These are phyloP conservation scores for Melanocharis versteri DNA, from an alignment of 2,113 vertebrate species.

Conservation along the genomic window DNA sequence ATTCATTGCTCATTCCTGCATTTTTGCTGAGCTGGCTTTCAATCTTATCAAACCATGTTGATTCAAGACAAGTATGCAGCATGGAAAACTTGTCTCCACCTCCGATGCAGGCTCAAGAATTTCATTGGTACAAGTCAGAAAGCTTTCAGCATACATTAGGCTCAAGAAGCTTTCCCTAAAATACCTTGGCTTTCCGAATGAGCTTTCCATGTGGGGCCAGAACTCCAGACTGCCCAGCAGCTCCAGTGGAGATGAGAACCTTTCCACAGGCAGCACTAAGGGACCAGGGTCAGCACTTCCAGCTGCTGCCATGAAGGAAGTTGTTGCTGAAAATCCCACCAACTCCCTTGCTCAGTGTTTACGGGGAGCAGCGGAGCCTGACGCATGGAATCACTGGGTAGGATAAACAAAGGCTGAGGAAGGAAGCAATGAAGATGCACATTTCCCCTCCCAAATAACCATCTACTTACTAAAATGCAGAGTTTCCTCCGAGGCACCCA, in stretches of 20 bases:
- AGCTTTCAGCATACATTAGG: background rate
- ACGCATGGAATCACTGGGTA: background rate
- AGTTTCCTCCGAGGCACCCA: background rate
- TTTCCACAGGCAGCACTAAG: background rate
- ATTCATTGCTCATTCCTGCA: background rate
- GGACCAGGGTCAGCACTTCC: background rate
- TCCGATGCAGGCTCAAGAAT: background rate
- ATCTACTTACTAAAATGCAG: background rate
- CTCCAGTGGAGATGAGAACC: background rate
- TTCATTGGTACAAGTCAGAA: background rate
- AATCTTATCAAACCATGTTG: background rate
- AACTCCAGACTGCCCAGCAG: background rate
- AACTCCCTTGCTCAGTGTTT: background rate
- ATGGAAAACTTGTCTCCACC: background rate
- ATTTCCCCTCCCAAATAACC: background rate
- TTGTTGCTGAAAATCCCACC: background rate
- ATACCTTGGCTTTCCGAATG: background rate
- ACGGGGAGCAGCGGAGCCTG: background rate
- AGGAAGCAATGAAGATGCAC: conserved; percentile 11
- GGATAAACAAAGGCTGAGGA: conserved; percentile 12
- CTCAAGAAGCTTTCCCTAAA: background rate
- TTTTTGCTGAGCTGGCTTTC: background rate
- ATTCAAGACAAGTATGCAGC: background rate
- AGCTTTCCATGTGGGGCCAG: background rate
- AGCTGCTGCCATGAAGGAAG: background rate